These are phyloP conservation scores for Drosophila willistoni DNA, from an alignment of 1,140 invertebrate genomes.

Conservation along the genomic window DNA sequence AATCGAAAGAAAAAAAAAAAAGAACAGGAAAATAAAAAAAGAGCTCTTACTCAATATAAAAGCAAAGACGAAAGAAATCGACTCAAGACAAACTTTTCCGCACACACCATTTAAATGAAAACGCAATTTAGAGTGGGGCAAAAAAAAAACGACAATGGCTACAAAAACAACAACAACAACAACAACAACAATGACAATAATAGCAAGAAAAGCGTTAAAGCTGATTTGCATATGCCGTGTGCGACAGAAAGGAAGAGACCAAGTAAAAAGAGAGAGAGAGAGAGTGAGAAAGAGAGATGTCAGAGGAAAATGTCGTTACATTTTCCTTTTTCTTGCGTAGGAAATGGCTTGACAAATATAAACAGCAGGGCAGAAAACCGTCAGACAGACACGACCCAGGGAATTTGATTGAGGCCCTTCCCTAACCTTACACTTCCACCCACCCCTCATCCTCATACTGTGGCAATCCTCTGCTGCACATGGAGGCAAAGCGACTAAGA, in stretches of 20 bases:
- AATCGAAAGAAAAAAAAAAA: constrained; percentile 22
- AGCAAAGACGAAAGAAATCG: constrained; percentile 11
- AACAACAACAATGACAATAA: constrained; percentile 27
- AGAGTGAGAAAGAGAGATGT: constrained; percentile 35
- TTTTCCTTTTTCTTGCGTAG: constrained; percentile 16
- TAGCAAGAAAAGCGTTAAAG: constrained; percentile 61
- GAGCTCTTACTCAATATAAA: constrained; percentile 8
- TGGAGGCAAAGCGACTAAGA: background rate
- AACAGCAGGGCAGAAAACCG: constrained; percentile 29
- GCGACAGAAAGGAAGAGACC: constrained; percentile 31
- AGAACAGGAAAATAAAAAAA: constrained; percentile 12
- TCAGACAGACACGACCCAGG: constrained; percentile 1
- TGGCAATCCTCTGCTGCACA: no score
- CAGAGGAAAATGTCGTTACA: constrained; percentile 9
- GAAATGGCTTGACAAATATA: constrained; percentile 68
- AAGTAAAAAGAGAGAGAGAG: constrained; percentile 30
- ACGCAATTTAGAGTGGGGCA: constrained; percentile 64
- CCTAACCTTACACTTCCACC: no score
- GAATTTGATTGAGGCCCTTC: constrained; percentile 32
- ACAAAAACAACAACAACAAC: constrained; percentile 22
- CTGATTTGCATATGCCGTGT: constrained; percentile 74
- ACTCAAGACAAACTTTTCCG: constrained; percentile 49
- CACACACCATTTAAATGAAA: constrained; percentile 76
- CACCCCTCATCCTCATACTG: no score
- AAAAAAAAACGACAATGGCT: constrained; percentile 16